phyloP scores from a whole-genome alignment of 2,113 vertebrate species.

The Vimba vimba region DNA sequence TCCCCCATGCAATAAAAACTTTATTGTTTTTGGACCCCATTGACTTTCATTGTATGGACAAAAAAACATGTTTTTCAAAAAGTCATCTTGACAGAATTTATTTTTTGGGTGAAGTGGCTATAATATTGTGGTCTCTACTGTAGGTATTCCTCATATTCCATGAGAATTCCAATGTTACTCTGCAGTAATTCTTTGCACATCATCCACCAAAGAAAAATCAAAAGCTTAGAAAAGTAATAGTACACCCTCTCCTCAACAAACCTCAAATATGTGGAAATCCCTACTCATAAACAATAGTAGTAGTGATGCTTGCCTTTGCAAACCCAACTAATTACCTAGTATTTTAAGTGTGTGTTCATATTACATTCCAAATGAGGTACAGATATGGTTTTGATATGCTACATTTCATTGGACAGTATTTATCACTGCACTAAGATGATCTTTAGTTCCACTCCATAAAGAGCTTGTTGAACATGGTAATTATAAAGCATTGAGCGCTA shows the following conservation, averaged over 20 bases:
- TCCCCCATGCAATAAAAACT: too few relatives aligned
- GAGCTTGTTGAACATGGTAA: conserved; percentile 17
- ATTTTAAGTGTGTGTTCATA: not conserved
- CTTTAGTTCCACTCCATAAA: conserved; percentile 28
- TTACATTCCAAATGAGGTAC: not conserved
- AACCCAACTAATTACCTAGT: not conserved
- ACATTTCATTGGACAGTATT: not conserved
- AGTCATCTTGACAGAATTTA: not conserved
- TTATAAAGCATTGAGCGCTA: not conserved
- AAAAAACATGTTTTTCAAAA: not conserved
- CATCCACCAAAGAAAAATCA: not conserved
- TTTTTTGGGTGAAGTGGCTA: not conserved
- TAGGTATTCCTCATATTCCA: not conserved
- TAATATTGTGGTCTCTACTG: not conserved
- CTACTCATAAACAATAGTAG: not conserved
- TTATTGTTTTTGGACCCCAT: not conserved
- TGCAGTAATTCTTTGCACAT: not conserved
- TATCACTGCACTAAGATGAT: not conserved
- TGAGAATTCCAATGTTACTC: not conserved
- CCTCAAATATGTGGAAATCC: not conserved
- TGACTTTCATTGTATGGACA: not conserved
- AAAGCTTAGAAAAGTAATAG: not conserved
- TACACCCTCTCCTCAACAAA: not conserved
- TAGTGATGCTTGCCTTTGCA: not conserved
- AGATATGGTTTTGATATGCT: not conserved